phyloP scores from a whole-genome alignment of 2,797 vertebrate species.

The Syncerus caffer region DNA sequence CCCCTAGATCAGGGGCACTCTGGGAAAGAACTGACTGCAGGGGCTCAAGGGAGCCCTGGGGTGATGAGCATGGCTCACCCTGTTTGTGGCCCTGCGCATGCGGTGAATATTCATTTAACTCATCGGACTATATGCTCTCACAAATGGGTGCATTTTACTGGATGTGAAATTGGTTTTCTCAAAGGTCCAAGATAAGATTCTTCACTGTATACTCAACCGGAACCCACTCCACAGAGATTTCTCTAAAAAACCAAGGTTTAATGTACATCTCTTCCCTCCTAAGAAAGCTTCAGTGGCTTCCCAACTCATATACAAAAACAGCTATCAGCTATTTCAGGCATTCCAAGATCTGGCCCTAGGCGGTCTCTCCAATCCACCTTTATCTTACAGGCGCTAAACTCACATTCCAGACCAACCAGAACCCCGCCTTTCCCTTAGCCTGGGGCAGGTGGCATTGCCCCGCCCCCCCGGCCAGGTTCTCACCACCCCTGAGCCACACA shows the following conservation, averaged over 20 bases:
- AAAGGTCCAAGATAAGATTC: not conserved
- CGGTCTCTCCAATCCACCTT: not conserved
- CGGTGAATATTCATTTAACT: accelerated
- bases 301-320: no score
- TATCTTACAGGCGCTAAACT: not conserved
- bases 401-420: not conserved
- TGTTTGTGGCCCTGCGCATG: not conserved
- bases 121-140: not conserved
- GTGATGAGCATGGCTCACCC: not conserved
- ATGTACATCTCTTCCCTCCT: not conserved
- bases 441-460: accelerated
- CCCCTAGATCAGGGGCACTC: not conserved
- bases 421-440: not conserved
- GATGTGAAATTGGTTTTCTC: not conserved
- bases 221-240: not conserved
- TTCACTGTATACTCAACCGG: not conserved
- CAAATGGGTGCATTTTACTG: not conserved
- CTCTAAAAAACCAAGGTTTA: not conserved
- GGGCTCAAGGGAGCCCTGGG: accelerated
- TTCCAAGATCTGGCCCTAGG: not conserved
- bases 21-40: not conserved
- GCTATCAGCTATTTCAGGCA: accelerated
- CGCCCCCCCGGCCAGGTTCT: no score
- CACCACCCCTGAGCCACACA: not conserved
- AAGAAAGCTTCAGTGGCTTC: not conserved